These are phyloP conservation scores for Hydrotaea diabolus DNA, from an alignment of 2,888 invertebrate species.

Conservation along the genomic window DNA sequence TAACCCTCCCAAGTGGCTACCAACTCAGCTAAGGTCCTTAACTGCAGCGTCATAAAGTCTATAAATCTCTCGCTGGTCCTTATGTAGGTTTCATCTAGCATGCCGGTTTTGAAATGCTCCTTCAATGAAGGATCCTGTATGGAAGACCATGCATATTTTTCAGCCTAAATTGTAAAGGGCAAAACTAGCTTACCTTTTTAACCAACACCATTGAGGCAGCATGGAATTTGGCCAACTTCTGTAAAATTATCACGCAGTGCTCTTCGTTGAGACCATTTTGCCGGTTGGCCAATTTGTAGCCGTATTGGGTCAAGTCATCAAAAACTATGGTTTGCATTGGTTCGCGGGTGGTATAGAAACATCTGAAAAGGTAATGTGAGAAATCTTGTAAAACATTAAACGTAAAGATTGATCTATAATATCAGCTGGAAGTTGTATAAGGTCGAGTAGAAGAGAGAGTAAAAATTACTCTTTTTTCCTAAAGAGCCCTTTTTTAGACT, in stretches of 20 bases:
- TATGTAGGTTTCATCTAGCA: conserved; percentile 78
- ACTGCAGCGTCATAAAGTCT: conserved; percentile 74
- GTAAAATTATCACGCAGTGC: conserved; percentile 81
- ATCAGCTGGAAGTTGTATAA: no score
- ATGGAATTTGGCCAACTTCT: conserved; percentile 83
- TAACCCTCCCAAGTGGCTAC: conserved; percentile 81
- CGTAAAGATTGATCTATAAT: no score
- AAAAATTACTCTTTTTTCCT: no score
- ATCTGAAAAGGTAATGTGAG: conserved; percentile 69
- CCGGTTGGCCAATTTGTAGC: conserved; percentile 82
- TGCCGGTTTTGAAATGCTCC: conserved; percentile 75
- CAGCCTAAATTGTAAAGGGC: neutral
- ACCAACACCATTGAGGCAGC: conserved; percentile 82
- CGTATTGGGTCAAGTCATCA: conserved; percentile 81
- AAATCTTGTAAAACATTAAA: no score
- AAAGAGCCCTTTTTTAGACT: no score
- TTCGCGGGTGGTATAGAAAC: conserved; percentile 76
- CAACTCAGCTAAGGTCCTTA: conserved; percentile 78
- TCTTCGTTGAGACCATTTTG: conserved; percentile 82
- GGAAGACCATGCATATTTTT: no score
- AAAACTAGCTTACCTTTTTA: conserved; percentile 80
- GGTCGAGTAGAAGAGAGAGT: no score
- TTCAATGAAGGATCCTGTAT: conserved; percentile 74
- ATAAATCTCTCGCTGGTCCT: conserved; percentile 76
- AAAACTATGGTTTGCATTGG: conserved; percentile 79